These are phyloP conservation scores for Metallyticus violacea DNA, from an alignment of 2,888 invertebrate genomes.

Conservation along the genomic window DNA sequence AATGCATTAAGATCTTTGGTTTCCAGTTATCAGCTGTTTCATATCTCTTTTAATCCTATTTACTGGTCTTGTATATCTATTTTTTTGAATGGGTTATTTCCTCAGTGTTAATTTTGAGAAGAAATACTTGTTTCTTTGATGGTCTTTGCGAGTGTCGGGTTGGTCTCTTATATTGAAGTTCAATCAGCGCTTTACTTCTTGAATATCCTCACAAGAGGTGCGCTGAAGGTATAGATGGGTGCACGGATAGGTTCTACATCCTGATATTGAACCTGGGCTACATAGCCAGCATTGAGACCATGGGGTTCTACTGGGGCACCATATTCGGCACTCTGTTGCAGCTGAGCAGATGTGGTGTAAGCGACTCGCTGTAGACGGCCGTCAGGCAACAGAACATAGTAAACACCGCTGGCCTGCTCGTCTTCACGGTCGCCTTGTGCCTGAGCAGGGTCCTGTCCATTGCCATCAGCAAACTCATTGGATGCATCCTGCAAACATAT, in stretches of 20 bases:
- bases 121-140: no score
- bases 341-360: conserved; percentile 29
- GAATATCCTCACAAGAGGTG: conserved; percentile 34
- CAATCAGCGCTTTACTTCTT: background rate
- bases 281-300: conserved; percentile 26
- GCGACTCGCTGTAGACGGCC: conserved; percentile 36
- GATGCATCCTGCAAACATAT: background rate
- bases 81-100: no score
- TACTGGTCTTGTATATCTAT: no score
- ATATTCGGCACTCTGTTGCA: background rate
- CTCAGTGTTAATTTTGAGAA: no score
- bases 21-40: no score
- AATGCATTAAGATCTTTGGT: no score
- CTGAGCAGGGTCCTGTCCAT: background rate
- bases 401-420: conserved; percentile 33
- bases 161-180: no score
- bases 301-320: background rate
- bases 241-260: conserved; percentile 38
- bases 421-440: background rate
- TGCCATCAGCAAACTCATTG: conserved; percentile 12
- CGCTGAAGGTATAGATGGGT: conserved; percentile 37
- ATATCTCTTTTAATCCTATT: no score
- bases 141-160: no score
- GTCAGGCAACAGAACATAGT: conserved; percentile 38
- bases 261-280: conserved; percentile 36